Evolutionary conservation across 2,888 invertebrate genomes (phyloP).

Genomic region (Athalia rosae): DNA sequence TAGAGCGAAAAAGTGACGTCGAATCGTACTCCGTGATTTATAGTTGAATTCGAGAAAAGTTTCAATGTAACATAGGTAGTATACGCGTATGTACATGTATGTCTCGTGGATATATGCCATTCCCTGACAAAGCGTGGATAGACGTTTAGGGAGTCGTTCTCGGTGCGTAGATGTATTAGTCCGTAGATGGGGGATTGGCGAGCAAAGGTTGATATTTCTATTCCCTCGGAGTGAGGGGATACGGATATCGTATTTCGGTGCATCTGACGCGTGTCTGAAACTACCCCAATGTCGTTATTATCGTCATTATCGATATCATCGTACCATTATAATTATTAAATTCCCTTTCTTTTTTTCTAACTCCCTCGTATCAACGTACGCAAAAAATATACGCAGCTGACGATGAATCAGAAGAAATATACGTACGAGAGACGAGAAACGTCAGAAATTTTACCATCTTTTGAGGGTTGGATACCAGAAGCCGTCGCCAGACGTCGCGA

Average conservation of each 20-base stretch:
- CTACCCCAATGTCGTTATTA: slow-evolving; percentile 16
- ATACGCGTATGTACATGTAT: too few relatives aligned
- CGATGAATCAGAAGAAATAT: too few relatives aligned
- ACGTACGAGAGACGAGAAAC: too few relatives aligned
- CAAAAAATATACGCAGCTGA: too few relatives aligned
- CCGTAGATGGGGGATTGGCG: neutral
- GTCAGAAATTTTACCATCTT: too few relatives aligned
- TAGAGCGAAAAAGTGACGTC: too few relatives aligned
- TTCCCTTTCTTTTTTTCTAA: neutral
- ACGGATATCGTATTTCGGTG: slow-evolving; percentile 7
- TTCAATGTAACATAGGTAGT: too few relatives aligned
- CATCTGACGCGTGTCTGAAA: neutral
- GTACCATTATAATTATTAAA: neutral
- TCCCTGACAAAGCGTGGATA: neutral
- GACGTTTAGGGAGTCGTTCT: slow-evolving; percentile 18
- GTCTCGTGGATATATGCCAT: too few relatives aligned
- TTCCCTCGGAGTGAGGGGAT: slow-evolving; percentile 34
- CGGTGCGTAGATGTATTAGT: neutral
- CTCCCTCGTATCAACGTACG: neutral
- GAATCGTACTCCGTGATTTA: too few relatives aligned
- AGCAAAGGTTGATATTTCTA: slow-evolving; percentile 45
- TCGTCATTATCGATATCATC: slow-evolving; percentile 18
- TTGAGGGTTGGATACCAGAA: too few relatives aligned
- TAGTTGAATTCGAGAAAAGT: too few relatives aligned
- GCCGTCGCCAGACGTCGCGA: too few relatives aligned